Conservation (phyloP, 2,113 vertebrate genomes). For the Leucoraja erinaceus region DNA sequence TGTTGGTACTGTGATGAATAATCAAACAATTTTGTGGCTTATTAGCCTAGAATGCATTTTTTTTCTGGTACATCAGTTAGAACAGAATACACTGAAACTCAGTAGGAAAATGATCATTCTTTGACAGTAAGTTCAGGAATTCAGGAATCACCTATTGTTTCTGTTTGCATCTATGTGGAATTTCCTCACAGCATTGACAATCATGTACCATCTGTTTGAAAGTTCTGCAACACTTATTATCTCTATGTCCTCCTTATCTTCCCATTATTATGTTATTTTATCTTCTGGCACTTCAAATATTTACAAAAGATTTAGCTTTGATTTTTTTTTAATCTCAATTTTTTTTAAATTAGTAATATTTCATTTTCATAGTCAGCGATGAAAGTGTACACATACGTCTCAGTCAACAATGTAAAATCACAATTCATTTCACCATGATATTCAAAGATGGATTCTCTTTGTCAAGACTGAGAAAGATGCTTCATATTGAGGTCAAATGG, state of each 20-base stretch:
- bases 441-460: background rate
- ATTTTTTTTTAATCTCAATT: background rate
- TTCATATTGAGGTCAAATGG: background rate
- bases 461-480: background rate
- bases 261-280: background rate
- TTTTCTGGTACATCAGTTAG: background rate
- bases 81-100: background rate
- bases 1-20: background rate
- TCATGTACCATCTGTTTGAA: background rate
- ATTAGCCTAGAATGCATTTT: background rate
- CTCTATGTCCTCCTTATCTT: background rate
- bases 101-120: background rate
- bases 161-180: background rate
- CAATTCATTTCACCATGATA: background rate
- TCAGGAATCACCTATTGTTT: background rate
- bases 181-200: background rate
- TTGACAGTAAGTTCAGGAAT: background rate
- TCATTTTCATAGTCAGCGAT: background rate
- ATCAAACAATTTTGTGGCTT: background rate
- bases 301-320: background rate
- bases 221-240: background rate
- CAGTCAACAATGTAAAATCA: background rate
- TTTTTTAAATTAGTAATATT: background rate
- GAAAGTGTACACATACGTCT: background rate
- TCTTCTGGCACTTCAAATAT: background rate